Percentiles rank a stretch among this genome's conserved stretches.
Evolutionary conservation across 2,888 invertebrate species (phyloP).

Genomic region (Xestia ashworthii): DNA sequence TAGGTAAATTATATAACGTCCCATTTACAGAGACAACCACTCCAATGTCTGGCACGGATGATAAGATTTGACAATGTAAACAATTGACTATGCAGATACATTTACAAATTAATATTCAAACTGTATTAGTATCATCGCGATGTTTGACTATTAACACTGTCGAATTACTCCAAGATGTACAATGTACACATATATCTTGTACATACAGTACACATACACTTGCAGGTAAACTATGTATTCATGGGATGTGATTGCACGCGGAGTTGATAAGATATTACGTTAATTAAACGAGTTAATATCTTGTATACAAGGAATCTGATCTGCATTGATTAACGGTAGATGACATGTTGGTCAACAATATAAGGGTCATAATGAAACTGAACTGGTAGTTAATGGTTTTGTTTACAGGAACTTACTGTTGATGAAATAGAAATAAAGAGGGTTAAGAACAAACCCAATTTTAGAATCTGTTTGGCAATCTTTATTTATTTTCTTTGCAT

Average conservation of each 20-base stretch:
- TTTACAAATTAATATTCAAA: conserved; percentile 61
- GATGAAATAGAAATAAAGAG: too few relatives aligned
- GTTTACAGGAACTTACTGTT: not conserved
- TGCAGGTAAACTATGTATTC: conserved; percentile 41
- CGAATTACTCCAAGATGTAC: conserved; percentile 28
- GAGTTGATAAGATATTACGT: conserved; percentile 48
- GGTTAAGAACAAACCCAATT: not conserved
- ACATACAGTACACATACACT: conserved; percentile 14
- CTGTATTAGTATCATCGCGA: conserved; percentile 43
- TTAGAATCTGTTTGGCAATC: not conserved
- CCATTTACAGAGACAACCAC: conserved; percentile 41
- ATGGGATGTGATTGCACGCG: conserved; percentile 32
- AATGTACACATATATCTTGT: conserved; percentile 7
- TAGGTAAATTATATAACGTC: conserved; percentile 41
- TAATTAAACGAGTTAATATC: conserved; percentile 52
- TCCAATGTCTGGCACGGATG: conserved; percentile 51
- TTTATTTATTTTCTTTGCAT: not conserved
- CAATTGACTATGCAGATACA: conserved; percentile 53
- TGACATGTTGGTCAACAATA: not conserved
- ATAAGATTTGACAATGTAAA: conserved; percentile 57
- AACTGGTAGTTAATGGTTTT: too few relatives aligned
- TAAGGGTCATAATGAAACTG: not conserved
- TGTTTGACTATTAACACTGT: conserved; percentile 61
- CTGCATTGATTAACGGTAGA: conserved; percentile 1
- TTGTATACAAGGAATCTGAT: not conserved